These are phyloP conservation scores for Andinoacara biseriatus DNA, from an alignment of 2,113 vertebrate species.

Conservation along the genomic window DNA sequence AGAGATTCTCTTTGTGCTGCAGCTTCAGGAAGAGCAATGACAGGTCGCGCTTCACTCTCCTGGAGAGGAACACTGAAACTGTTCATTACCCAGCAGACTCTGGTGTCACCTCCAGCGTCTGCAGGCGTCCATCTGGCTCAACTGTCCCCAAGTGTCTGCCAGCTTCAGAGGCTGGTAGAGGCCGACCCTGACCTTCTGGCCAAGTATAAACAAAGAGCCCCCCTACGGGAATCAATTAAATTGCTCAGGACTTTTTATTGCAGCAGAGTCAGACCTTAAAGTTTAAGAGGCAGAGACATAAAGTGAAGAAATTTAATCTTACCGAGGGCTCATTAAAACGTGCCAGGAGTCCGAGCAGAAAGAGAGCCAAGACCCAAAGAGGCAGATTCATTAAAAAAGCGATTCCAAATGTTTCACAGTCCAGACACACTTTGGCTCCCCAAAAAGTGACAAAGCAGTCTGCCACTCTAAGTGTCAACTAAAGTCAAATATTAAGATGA, in stretches of 20 bases:
- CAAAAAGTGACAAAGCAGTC: background rate
- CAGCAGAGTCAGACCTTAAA: conserved; percentile 10
- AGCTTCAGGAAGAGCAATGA: no score
- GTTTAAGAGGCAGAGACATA: conserved; percentile 47
- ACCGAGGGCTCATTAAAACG: conserved; percentile 49
- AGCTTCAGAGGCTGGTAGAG: conserved; percentile 5
- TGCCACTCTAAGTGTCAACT: background rate
- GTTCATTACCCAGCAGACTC: background rate
- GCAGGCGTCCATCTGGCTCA: background rate
- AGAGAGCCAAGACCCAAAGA: background rate
- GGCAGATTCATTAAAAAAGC: conserved; percentile 25
- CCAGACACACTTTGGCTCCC: background rate
- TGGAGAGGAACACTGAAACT: background rate
- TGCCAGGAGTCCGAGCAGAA: background rate
- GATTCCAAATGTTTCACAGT: conserved; percentile 14
- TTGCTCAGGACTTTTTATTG: conserved; percentile 31
- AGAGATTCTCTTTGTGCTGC: no score
- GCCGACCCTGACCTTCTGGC: conserved; percentile 37
- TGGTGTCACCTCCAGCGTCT: background rate
- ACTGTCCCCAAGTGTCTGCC: background rate
- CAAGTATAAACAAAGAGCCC: conserved; percentile 23
- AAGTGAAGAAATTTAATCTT: conserved; percentile 36
- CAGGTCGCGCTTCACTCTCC: background rate
- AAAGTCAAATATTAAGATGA: background rate
- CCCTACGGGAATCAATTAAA: conserved; percentile 50